Base-by-base conservation (phyloP, 92 coral and sea anemone species). In the Muricea muricata region DNA sequence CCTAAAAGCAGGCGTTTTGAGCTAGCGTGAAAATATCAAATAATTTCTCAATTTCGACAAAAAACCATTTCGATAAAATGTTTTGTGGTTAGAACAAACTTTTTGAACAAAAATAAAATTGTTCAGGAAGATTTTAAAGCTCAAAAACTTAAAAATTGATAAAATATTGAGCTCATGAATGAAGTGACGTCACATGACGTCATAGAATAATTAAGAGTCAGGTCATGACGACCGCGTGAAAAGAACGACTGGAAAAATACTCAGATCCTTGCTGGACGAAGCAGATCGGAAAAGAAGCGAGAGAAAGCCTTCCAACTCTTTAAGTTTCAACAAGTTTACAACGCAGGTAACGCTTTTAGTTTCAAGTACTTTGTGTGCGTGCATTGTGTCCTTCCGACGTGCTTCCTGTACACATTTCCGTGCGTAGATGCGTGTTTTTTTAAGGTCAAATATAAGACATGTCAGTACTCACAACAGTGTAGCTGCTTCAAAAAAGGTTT, bases 141-240 rank as follows among this genome's bases (percentile, higher is more conserved):
- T n/a, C n/a, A n/a, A n/a, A n/a, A n/a, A n/a, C n/a, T n/a, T n/a
- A n/a, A n/a, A n/a, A n/a, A n/a, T n/a, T n/a, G n/a, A n/a, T n/a
- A n/a, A n/a, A n/a, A n/a, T n/a, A n/a, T n/a, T n/a, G n/a, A n/a
- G n/a, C n/a, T n/a, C n/a, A n/a, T 23, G 20, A 52, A 52, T 52
- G 50, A 12, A 13, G 50, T 45, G 60, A 48, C 60, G 60, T 52
- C 60, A 52, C 60, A 52, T 52, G 60, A 52, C 60, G 60, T 52
- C 60, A 52, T 25, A 52, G 60, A 48, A 52, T 52, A 52, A 52
- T 52, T 52, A 52, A 52, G 50, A 45, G 60, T 20, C 56, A 17
- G 60, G 18, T 52, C 60, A 52, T 52, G 60, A 10, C 26, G 26
- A 52, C 60, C 60, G 60, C 60, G 60, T 52, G 60, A 52, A 52